A percentile compares a stretch with the other conserved stretches of the same genome.
These are phyloP conservation scores for Micoletzkya japonica DNA, from an alignment of 2,888 invertebrate species.

Conservation along the genomic window DNA sequence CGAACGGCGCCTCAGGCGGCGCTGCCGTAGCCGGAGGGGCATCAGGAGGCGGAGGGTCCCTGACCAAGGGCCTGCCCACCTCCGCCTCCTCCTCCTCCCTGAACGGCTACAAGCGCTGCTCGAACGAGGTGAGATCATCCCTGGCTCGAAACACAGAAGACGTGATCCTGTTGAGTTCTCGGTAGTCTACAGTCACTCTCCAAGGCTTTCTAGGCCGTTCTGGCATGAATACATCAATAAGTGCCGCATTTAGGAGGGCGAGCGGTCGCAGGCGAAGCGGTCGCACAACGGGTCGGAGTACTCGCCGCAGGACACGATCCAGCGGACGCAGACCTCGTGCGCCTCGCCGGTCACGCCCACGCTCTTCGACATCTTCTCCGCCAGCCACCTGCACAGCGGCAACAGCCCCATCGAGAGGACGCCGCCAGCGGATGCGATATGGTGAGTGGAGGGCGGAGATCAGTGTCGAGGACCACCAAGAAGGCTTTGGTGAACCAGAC, in stretches of 20 bases:
- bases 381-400: constrained; percentile 5
- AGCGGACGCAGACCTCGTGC: not conserved
- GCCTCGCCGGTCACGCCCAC: constrained; percentile 15
- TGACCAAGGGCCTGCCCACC: constrained; percentile 4
- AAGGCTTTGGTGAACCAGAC: too few relatives aligned
- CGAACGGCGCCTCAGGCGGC: not conserved
- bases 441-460: too few relatives aligned
- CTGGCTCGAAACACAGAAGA: not conserved
- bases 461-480: not conserved
- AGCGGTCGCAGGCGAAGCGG: not conserved
- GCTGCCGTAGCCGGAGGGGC: not conserved
- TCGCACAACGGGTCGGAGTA: constrained; percentile 14
- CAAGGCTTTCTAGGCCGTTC: not conserved
- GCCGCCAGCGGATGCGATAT: not conserved
- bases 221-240: not conserved
- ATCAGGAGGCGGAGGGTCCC: too few relatives aligned
- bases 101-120: constrained; percentile 27
- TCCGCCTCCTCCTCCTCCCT: constrained; percentile 18
- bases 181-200: not conserved
- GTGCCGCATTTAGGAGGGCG: not conserved
- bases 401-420: constrained; percentile 4
- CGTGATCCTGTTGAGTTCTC: too few relatives aligned
- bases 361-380: constrained; percentile 23
- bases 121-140: constrained; percentile 10
- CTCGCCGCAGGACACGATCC: not conserved